Evolutionary conservation across 2,113 vertebrate species (phyloP).

Genomic region (Corythaeola cristata): DNA sequence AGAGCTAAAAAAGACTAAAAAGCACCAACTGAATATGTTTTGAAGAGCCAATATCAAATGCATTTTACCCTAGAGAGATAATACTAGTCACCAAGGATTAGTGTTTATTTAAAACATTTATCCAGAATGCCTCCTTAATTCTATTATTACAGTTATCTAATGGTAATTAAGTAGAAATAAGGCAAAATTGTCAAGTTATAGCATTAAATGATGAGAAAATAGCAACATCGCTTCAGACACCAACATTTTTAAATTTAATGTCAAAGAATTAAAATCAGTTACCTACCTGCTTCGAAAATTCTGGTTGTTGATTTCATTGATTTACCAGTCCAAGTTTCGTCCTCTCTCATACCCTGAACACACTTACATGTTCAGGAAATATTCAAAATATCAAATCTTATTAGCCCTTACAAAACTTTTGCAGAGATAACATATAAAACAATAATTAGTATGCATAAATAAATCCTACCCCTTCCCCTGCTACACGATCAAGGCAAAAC

Average conservation of each 20-base stretch:
- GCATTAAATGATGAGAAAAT: not conserved
- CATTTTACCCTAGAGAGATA: not conserved
- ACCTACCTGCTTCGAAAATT: not conserved
- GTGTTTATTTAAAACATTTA: not conserved
- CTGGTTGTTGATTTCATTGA: not conserved
- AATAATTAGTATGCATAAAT: not conserved
- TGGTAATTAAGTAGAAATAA: not conserved
- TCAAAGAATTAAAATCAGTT: not conserved
- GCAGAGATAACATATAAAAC: not conserved
- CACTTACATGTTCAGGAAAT: not conserved
- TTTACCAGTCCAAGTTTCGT: not conserved
- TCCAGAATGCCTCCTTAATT: not conserved
- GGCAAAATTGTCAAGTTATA: not conserved
- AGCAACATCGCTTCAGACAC: fast-evolving
- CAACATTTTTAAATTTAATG: not conserved
- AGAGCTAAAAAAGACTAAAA: not conserved
- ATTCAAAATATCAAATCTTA: not conserved
- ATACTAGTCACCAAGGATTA: not conserved
- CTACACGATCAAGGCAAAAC: not conserved
- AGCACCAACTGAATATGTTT: fast-evolving
- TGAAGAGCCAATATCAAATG: fast-evolving
- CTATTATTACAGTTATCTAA: not conserved
- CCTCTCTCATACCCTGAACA: not conserved
- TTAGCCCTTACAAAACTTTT: not conserved
- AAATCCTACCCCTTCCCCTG: not conserved